Base-by-base conservation (phyloP, 37 sponge, comb jelly and placozoan species). In the Spongilla lacustris region DNA sequence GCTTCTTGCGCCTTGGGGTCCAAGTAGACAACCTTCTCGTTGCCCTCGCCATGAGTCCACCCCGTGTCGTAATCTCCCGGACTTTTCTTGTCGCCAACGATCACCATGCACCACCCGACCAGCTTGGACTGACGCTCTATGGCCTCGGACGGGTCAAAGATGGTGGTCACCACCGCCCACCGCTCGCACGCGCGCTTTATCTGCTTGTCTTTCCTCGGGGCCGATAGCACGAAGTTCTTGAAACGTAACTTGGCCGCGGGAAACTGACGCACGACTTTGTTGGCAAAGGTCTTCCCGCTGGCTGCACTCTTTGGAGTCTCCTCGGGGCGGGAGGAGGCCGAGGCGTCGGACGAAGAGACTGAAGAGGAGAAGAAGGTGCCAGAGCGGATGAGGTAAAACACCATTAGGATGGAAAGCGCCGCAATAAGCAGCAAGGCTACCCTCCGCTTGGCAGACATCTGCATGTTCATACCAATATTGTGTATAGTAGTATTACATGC, bases 91-190 rank as follows among this genome's bases (percentile, higher is more conserved):
- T 92, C 92, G 25, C 67, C 75, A 66, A 92, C 81, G 34, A 84
- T 71, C 75, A 92, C 88, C 67, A 87, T 66, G 67, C 88, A 92
- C 88, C 88, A 92, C 6, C 69, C 85, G 21, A 31, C 29, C 5
- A 84, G 72, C 70, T 83, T 68, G 35, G 81, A 84, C 71, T 81
- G 74, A 2, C 85, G 85, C n/a, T 41, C 27, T 26, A 92, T 78
- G 14, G 88, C 46, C 21, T 92, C 85, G 19, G 88, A 75, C 6
- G 84, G 79, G 31, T 71, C 34, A 50, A 72, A 31, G 23, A 91
- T 87, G 4, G 92, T 85, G 2, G 92, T 91, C 33, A 87, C 38
- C 0, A 91, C 92, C 10, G 75, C 85, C 92, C 92, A 91, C 22
- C 71, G 50, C 49, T 80, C 79, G 69, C 90, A 90, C 21, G 27